phyloP scores from a whole-genome alignment of 2,113 vertebrate species.

The Trinectes maculatus region DNA sequence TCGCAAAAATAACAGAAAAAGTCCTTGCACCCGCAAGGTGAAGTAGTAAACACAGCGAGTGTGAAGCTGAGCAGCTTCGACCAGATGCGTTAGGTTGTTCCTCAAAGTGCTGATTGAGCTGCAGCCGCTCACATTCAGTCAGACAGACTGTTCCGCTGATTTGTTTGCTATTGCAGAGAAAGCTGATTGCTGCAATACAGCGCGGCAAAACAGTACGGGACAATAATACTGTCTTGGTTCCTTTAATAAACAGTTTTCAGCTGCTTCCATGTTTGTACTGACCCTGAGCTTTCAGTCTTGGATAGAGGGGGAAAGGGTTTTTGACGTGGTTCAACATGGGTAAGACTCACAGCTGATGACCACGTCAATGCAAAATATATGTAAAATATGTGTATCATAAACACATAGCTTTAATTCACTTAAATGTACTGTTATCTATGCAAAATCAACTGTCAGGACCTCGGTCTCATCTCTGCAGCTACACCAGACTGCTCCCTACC shows the following conservation, averaged over 20 bases:
- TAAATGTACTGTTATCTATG: not conserved
- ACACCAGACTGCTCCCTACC: not conserved
- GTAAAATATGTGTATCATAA: too few relatives aligned
- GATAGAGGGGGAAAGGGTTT: too few relatives aligned
- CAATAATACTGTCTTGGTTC: not conserved
- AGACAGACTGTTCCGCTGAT: not conserved
- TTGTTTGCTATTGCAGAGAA: not conserved
- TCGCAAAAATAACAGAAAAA: too few relatives aligned
- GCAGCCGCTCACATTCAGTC: not conserved
- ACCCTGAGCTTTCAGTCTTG: not conserved
- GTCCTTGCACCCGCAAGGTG: not conserved
- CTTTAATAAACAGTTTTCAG: constrained; percentile 5
- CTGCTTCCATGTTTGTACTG: constrained; percentile 1
- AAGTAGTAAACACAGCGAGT: not conserved
- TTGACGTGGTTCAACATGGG: too few relatives aligned
- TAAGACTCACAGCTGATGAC: too few relatives aligned
- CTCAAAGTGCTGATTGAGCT: not conserved
- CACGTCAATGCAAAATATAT: too few relatives aligned
- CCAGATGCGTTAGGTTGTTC: not conserved
- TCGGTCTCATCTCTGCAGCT: constrained; percentile 8
- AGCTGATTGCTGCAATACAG: not conserved
- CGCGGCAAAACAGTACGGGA: not conserved
- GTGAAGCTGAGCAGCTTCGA: not conserved
- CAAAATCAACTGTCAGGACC: not conserved
- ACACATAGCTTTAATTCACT: not conserved